phyloP scores from a whole-genome alignment of 2,888 invertebrate species.

The Mellilla xanthometata region DNA sequence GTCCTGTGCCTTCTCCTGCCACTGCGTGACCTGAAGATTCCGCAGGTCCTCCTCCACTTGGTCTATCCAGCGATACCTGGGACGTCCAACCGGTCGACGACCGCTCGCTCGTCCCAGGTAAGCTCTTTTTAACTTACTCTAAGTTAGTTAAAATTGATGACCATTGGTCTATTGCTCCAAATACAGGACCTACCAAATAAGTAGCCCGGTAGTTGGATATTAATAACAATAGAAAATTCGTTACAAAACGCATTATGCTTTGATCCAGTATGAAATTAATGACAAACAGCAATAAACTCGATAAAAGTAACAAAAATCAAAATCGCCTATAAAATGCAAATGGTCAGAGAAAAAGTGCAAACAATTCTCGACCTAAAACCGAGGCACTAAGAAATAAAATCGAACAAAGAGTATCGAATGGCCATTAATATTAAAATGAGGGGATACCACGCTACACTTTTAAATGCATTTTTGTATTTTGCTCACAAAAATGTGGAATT shows the following conservation, averaged over 20 bases:
- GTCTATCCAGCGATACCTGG: too few species aligned
- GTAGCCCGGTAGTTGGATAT: background rate
- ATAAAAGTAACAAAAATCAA: conserved; percentile 55
- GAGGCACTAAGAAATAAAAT: conserved; percentile 37
- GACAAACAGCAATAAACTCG: conserved; percentile 38
- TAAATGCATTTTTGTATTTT: conserved; percentile 76
- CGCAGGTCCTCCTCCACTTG: too few species aligned
- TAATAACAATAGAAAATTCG: conserved; percentile 13
- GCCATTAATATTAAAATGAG: conserved; percentile 74
- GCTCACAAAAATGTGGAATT: conserved; percentile 68
- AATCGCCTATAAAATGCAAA: conserved; percentile 30
- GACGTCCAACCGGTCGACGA: too few species aligned
- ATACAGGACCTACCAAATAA: too few species aligned
- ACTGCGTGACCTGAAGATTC: too few species aligned
- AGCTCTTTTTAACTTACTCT: too few species aligned
- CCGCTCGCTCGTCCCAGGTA: too few species aligned
- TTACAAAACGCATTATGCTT: conserved; percentile 16
- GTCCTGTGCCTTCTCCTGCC: too few species aligned
- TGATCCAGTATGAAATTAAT: conserved; percentile 21
- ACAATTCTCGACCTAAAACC: conserved; percentile 35
- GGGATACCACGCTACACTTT: conserved; percentile 71
- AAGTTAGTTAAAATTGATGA: too few species aligned
- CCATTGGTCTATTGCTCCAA: too few species aligned
- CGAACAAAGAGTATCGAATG: conserved; percentile 30
- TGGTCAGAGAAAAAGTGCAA: conserved; percentile 41